These are phyloP conservation scores for Oryzias woworae DNA, from an alignment of 2,113 vertebrate genomes.

Conservation along the genomic window DNA sequence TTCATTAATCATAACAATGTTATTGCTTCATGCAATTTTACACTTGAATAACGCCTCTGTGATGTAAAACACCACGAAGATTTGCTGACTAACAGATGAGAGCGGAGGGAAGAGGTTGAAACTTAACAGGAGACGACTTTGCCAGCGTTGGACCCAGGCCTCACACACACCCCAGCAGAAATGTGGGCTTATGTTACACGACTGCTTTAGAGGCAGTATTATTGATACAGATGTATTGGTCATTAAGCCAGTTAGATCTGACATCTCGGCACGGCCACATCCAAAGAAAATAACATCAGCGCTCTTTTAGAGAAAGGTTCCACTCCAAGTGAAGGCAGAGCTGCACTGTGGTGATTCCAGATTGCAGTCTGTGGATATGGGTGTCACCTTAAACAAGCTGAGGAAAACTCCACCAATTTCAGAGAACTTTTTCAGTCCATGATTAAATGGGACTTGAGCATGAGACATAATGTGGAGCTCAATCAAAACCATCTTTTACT, in stretches of 20 bases:
- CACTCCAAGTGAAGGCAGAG: slow-evolving; percentile 49
- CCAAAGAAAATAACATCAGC: slow-evolving; percentile 76
- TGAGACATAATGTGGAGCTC: not conserved
- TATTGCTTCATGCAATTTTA: slow-evolving; percentile 50
- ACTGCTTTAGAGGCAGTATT: slow-evolving; percentile 61
- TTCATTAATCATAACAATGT: slow-evolving; percentile 44
- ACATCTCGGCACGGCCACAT: slow-evolving; percentile 57
- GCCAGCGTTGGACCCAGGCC: slow-evolving; percentile 56
- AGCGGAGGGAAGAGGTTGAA: slow-evolving; percentile 55
- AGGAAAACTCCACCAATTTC: not conserved
- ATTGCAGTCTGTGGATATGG: slow-evolving; percentile 33
- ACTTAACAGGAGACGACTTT: slow-evolving; percentile 56
- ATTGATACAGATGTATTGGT: slow-evolving; percentile 83
- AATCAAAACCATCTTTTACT: not conserved
- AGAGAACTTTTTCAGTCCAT: not conserved
- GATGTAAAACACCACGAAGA: slow-evolving; percentile 31
- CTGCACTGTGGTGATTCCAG: slow-evolving; percentile 52
- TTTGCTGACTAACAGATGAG: slow-evolving; percentile 55
- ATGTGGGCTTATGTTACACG: slow-evolving; percentile 70
- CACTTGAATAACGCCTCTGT: slow-evolving; percentile 48
- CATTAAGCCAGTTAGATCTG: slow-evolving; percentile 77
- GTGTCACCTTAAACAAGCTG: slow-evolving; percentile 18
- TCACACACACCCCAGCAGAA: slow-evolving; percentile 39
- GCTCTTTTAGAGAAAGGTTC: slow-evolving; percentile 67
- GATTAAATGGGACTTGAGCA: not conserved